Evolutionary conservation across 1,140 invertebrate genomes (phyloP).

Genomic region (Sinella curviseta): DNA sequence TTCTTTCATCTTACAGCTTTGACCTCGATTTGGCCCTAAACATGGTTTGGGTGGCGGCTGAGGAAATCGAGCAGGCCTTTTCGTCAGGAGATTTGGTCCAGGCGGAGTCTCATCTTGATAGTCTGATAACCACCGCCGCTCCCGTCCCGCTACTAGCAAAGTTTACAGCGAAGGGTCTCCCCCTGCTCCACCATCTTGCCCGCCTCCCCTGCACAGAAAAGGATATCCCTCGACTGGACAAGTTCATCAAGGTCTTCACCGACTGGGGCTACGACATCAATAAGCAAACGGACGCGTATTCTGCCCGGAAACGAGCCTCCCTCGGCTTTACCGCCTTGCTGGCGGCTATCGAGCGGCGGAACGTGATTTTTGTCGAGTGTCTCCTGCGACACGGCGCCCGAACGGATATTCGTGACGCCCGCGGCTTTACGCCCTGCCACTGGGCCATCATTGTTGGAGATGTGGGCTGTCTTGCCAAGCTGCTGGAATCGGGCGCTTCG

Average conservation of each 20-base stretch:
- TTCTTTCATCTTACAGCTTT: no score
- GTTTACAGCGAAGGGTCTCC: no score
- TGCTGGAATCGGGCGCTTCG: neutral
- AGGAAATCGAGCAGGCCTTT: no score
- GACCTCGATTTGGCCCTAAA: no score
- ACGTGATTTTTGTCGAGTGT: neutral
- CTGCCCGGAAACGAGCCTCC: neutral
- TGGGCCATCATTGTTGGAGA: neutral
- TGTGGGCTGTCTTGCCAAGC: neutral
- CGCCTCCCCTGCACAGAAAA: neutral
- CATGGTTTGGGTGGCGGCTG: no score
- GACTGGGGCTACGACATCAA: conserved; percentile 1
- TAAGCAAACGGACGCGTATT: neutral
- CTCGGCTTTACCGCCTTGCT: neutral
- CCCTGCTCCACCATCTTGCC: neutral
- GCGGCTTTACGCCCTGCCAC: neutral
- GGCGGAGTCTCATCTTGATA: no score
- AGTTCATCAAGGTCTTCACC: neutral
- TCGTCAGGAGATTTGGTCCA: no score
- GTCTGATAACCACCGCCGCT: no score
- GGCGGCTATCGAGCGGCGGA: neutral
- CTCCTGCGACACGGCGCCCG: no score
- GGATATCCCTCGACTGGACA: neutral
- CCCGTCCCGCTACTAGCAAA: no score
- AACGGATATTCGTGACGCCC: neutral